Evolutionary conservation across 2,888 invertebrate species (phyloP).

Genomic region (Nebria salina): DNA sequence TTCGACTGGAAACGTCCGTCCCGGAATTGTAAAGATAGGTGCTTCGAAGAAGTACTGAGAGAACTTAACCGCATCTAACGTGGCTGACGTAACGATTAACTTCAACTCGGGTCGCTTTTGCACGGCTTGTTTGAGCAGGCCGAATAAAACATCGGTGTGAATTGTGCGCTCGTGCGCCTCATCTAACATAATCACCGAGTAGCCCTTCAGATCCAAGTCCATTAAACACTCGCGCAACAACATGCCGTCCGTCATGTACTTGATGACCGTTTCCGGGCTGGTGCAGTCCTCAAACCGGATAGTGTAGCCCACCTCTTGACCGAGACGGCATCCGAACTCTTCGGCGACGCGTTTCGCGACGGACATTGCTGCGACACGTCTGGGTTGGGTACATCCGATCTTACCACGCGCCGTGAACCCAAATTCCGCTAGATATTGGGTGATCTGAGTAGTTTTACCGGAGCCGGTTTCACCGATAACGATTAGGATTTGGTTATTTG

Average conservation of each 20-base stretch:
- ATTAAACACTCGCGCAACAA: slow-evolving; percentile 95
- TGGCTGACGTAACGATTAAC: slow-evolving; percentile 98
- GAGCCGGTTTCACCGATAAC: slow-evolving; percentile 91
- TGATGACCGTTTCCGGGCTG: slow-evolving; percentile 95
- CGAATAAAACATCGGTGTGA: slow-evolving; percentile 98
- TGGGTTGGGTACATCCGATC: slow-evolving; percentile 93
- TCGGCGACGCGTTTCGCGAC: slow-evolving; percentile 99
- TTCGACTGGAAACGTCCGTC: slow-evolving; percentile 96
- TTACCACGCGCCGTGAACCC: slow-evolving; percentile 92
- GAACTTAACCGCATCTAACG: slow-evolving; percentile 97
- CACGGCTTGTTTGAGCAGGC: slow-evolving; percentile 86
- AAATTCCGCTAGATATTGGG: slow-evolving; percentile 96
- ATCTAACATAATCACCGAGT: slow-evolving; percentile 98
- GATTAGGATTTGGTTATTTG: slow-evolving; percentile 96
- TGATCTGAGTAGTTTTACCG: slow-evolving; percentile 99
- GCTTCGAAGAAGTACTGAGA: slow-evolving; percentile 98
- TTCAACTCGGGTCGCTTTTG: slow-evolving; percentile 94
- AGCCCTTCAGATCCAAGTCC: slow-evolving; percentile 90
- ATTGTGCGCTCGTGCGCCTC: slow-evolving; percentile 99
- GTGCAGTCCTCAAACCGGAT: slow-evolving; percentile 99
- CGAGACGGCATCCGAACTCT: slow-evolving; percentile 96
- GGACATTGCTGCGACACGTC: slow-evolving; percentile 96
- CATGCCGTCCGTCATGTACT: slow-evolving; percentile 99
- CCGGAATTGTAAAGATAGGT: slow-evolving; percentile 98
- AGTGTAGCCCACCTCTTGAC: slow-evolving; percentile 99